Percentiles rank a stretch among this genome's conserved stretches.
Evolutionary conservation across 1,140 invertebrate species (phyloP).

Genomic region (Ridgeia piscesae): DNA sequence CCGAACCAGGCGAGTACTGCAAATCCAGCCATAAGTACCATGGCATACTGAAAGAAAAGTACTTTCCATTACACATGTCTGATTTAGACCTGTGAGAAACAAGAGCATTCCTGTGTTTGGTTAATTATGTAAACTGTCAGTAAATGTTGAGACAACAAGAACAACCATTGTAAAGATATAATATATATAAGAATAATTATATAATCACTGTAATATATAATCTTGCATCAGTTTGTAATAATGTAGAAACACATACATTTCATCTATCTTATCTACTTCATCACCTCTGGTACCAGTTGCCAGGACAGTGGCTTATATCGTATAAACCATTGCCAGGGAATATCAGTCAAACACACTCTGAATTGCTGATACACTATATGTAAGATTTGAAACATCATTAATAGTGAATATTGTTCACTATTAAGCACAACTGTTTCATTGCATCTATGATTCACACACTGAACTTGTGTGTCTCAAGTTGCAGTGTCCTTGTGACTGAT

Average conservation of each 20-base stretch:
- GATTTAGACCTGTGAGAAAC: neutral
- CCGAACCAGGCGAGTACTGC: conserved; percentile 77
- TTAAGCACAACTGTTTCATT: no score
- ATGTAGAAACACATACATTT: neutral
- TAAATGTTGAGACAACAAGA: neutral
- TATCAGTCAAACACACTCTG: no score
- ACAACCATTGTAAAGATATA: neutral
- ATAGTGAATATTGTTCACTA: no score
- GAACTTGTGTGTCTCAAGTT: no score
- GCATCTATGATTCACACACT: no score
- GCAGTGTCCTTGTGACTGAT: no score
- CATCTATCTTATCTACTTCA: no score
- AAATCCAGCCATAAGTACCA: conserved; percentile 67
- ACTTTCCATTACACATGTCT: neutral
- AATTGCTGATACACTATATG: no score
- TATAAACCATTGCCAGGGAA: no score
- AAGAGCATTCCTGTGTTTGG: neutral
- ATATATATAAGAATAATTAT: neutral
- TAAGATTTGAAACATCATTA: no score
- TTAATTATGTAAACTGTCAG: neutral
- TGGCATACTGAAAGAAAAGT: conserved; percentile 71
- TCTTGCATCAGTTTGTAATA: neutral
- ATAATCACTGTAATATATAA: neutral
- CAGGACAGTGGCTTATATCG: no score
- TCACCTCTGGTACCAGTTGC: no score